Conservation (phyloP, 2,797 vertebrate genomes). For the Enteromius viviparus region DNA sequence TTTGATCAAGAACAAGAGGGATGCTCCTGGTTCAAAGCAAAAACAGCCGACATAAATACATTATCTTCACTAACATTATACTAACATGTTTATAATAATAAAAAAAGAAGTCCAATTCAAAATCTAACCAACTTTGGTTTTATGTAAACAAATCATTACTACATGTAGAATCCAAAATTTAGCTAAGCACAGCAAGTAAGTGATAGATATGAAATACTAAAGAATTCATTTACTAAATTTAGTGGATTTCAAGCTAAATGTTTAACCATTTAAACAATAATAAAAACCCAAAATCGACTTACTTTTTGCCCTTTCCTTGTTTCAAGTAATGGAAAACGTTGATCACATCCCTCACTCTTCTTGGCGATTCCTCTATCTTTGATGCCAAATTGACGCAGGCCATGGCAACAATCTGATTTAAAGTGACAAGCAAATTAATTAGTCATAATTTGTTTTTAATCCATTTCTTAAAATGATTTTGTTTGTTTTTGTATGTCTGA, state of each 20-base stretch:
- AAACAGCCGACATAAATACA: background rate
- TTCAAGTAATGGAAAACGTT: constrained; percentile 86
- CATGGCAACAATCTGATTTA: constrained; percentile 88
- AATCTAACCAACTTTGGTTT: background rate
- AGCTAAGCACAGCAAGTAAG: background rate
- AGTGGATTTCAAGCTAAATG: no score
- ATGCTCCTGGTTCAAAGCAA: constrained; percentile 59
- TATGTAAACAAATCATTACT: background rate
- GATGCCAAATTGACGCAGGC: constrained; percentile 88
- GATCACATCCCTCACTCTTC: constrained; percentile 87
- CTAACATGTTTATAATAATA: background rate
- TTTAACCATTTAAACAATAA: background rate
- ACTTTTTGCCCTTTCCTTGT: constrained; percentile 85
- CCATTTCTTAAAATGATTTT: no score
- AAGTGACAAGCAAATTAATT: constrained; percentile 32
- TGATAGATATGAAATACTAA: background rate
- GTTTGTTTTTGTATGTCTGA: background rate
- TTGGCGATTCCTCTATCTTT: constrained; percentile 86
- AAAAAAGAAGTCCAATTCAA: background rate
- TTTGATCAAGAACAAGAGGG: constrained; percentile 89
- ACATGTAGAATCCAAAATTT: background rate
- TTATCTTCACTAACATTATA: background rate
- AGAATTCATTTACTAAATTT: background rate
- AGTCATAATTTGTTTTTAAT: background rate
- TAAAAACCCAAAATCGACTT: constrained; percentile 59